A percentile compares a stretch with the other conserved stretches of the same genome.
These are phyloP conservation scores for Cantharis lateralis DNA, from an alignment of 2,888 invertebrate species.

Conservation along the genomic window DNA sequence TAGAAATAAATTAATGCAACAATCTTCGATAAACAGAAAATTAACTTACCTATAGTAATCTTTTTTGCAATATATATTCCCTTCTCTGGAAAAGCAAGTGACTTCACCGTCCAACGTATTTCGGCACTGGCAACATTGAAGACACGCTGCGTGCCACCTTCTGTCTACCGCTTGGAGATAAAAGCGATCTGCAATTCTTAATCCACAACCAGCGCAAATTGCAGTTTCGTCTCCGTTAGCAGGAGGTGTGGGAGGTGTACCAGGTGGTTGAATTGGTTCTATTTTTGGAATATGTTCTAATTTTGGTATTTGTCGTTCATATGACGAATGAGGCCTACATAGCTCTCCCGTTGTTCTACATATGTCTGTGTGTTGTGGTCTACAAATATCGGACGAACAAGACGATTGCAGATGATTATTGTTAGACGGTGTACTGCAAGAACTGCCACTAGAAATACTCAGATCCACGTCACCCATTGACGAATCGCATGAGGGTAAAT, in stretches of 20 bases:
- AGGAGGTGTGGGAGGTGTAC: conserved; percentile 54
- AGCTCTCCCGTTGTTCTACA: conserved; percentile 39
- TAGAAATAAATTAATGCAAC: not conserved
- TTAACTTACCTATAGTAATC: conserved; percentile 90
- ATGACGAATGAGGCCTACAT: conserved; percentile 50
- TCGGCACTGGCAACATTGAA: conserved; percentile 89
- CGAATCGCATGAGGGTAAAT: conserved; percentile 66
- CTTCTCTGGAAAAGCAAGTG: conserved; percentile 91
- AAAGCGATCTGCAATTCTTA: conserved; percentile 85
- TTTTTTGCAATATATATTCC: conserved; percentile 94
- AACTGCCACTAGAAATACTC: conserved; percentile 60
- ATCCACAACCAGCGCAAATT: conserved; percentile 86
- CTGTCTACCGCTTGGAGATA: conserved; percentile 90
- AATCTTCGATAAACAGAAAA: not conserved
- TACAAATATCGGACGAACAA: conserved; percentile 53
- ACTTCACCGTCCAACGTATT: conserved; percentile 87
- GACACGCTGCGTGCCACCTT: conserved; percentile 90
- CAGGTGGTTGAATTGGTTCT: conserved; percentile 62
- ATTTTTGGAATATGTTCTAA: conserved; percentile 61
- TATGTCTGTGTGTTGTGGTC: conserved; percentile 50
- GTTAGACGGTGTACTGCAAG: conserved; percentile 63
- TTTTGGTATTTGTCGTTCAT: conserved; percentile 61
- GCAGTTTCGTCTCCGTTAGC: conserved; percentile 58
- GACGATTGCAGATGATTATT: conserved; percentile 62
- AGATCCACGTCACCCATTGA: conserved; percentile 64